These are phyloP conservation scores for Thyatira batis DNA, from an alignment of 2,888 invertebrate genomes.

Conservation along the genomic window DNA sequence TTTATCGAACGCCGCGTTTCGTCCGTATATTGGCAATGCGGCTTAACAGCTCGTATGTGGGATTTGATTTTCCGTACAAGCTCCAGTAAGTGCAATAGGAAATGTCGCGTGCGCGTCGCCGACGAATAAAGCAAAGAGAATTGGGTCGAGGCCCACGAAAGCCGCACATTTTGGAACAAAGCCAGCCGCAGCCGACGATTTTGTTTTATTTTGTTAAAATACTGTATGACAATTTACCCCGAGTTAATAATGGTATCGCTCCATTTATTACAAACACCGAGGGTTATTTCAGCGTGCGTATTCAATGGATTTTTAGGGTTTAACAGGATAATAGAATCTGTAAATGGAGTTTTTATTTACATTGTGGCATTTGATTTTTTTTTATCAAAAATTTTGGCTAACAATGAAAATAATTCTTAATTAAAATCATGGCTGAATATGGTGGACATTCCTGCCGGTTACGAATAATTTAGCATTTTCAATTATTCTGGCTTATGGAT, in stretches of 20 bases:
- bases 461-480: background rate
- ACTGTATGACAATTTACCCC: slow-evolving; percentile 53
- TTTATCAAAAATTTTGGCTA: background rate
- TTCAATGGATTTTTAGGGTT: slow-evolving; percentile 32
- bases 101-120: slow-evolving; percentile 64
- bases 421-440: background rate
- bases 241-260: slow-evolving; percentile 31
- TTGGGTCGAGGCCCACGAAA: slow-evolving; percentile 65
- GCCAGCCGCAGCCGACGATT: slow-evolving; percentile 63
- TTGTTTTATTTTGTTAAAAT: slow-evolving; percentile 68
- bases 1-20: slow-evolving; percentile 23
- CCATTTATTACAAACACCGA: slow-evolving; percentile 33
- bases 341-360: background rate
- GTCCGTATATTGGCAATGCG: slow-evolving; percentile 41
- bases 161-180: slow-evolving; percentile 66
- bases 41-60: slow-evolving; percentile 44
- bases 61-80: slow-evolving; percentile 54
- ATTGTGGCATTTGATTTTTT: background rate
- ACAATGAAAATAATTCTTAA: background rate
- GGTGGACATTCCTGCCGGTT: background rate
- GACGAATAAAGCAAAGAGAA: slow-evolving; percentile 70
- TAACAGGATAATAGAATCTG: slow-evolving; percentile 30
- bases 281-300: slow-evolving; percentile 30
- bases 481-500: slow-evolving; percentile 3
- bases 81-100: slow-evolving; percentile 61